Base-by-base conservation (phyloP, 2,113 vertebrate species). In the Rana temporaria region DNA sequence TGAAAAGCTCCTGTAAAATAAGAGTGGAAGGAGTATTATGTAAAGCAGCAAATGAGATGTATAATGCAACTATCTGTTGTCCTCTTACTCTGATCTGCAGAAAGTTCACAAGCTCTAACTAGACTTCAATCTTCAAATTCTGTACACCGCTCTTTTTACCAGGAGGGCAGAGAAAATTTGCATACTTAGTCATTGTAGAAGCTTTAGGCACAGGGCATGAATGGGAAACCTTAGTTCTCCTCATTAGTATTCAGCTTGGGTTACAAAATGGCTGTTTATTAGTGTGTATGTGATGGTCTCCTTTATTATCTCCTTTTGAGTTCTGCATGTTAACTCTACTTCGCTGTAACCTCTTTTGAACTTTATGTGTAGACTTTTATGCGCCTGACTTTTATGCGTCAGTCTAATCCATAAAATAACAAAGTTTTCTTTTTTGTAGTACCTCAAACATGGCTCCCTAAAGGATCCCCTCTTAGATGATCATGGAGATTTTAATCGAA, bases 391-490 rank as follows among this genome's bases (percentile, higher is more conserved):
- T 1, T 48, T 3, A 48, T 11, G 9, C 14, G 42, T 63, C 60
- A 26, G 34, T 9, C 14, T 63, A 70, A 72, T 72, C 12, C 30
- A 6, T 59, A 53, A 48, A 74, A 74, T 72, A 56, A 26, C 19
- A 74, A 78, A 79, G 6, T 84, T 20, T 75, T 86, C 24, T 17
- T 87, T 87, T 87, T 85, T 85, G 15, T 90, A 99, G 98, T 95
- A 96, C 88, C 84, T 94, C 82, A 99, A 98, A 90, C 87, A 88
- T 53, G 98, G 98, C 55, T 94, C 96, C 0, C 86, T 99, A 88
- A 99, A 98, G 89, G 98, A 99, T 88, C 97, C 98, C 1, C 89
- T 99, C 77, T 90, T 99, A 90, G 98, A 99, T 86, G 98, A 99
- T 88, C 96, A 95, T 0, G 95, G 94, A 16, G 98, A 99, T 90